Percentiles rank a stretch among this genome's conserved stretches.
These are phyloP conservation scores for Nephrocerus scutellatus DNA, from an alignment of 2,888 invertebrate species.

Conservation along the genomic window DNA sequence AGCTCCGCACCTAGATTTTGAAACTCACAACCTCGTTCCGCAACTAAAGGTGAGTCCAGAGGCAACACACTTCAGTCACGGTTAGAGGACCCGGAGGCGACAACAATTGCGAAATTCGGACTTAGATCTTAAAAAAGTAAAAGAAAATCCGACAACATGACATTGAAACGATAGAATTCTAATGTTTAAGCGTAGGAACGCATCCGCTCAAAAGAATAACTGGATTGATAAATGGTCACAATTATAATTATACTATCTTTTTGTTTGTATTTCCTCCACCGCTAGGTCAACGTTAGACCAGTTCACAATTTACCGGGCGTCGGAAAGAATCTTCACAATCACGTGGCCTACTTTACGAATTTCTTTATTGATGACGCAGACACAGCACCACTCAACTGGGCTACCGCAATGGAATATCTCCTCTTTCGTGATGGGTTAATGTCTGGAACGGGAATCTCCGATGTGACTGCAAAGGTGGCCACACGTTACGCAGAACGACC, in stretches of 20 bases:
- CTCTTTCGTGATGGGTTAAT: constrained; percentile 81
- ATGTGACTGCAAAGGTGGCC: constrained; percentile 77
- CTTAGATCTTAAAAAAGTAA: too few relatives aligned
- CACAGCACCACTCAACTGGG: constrained; percentile 82
- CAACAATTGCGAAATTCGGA: too few relatives aligned
- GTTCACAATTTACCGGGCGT: constrained; percentile 72
- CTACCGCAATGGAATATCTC: constrained; percentile 84
- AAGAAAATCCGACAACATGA: too few relatives aligned
- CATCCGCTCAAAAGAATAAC: too few relatives aligned
- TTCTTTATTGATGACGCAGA: constrained; percentile 79
- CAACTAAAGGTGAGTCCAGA: too few relatives aligned
- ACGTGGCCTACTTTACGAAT: constrained; percentile 71
- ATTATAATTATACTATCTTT: background rate
- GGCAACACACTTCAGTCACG: too few relatives aligned
- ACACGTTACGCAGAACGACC: constrained; percentile 68
- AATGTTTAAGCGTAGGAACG: too few relatives aligned
- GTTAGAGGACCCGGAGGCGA: too few relatives aligned
- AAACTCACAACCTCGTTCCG: too few relatives aligned
- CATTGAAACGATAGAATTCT: background rate
- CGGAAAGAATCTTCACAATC: constrained; percentile 78
- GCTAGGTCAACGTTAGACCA: constrained; percentile 56
- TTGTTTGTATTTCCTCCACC: background rate
- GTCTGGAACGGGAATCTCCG: constrained; percentile 83
- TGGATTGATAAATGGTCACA: too few relatives aligned
- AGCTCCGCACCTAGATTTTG: too few relatives aligned